Evolutionary conservation across 2,113 vertebrate genomes (phyloP).

Genomic region (Microcebus griseorufus): DNA sequence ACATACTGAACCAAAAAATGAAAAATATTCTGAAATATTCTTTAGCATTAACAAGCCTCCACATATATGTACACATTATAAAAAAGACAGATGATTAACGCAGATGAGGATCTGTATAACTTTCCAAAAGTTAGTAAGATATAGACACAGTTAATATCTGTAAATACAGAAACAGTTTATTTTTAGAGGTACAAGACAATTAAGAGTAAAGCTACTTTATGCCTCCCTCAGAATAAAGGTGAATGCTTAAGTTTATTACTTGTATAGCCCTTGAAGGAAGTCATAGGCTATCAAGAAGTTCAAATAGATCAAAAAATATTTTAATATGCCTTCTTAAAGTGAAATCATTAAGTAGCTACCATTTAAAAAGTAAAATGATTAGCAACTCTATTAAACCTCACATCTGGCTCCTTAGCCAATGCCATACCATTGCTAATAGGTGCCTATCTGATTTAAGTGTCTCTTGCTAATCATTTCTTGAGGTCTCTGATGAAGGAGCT

Average conservation of each 20-base stretch:
- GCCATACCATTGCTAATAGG: not conserved
- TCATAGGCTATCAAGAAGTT: conserved; percentile 45
- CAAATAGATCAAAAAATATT: conserved; percentile 33
- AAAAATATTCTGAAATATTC: conserved; percentile 36
- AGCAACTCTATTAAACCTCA: conserved; percentile 8
- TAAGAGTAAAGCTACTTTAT: conserved; percentile 23
- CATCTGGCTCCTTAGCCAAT: not conserved
- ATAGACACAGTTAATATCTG: conserved; percentile 1
- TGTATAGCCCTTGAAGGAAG: not conserved
- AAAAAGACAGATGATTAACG: not conserved
- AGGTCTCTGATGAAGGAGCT: not conserved
- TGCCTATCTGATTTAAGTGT: not conserved
- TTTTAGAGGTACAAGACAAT: not conserved
- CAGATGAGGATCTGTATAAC: not conserved
- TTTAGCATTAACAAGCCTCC: conserved; percentile 6
- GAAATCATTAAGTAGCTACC: conserved; percentile 42
- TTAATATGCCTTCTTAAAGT: conserved; percentile 44
- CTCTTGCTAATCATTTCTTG: not conserved
- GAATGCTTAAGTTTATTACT: not conserved
- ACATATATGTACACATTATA: not conserved
- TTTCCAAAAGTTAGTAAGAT: conserved; percentile 30
- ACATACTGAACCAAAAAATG: not conserved
- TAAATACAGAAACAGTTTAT: not conserved
- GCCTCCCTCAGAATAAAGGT: not conserved
- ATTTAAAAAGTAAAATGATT: conserved; percentile 23